Evolutionary conservation across 2,888 invertebrate genomes (phyloP), one percentile per base, ranked within the genome.

Genomic region (Acanthosoma haemorrhoidale): DNA sequence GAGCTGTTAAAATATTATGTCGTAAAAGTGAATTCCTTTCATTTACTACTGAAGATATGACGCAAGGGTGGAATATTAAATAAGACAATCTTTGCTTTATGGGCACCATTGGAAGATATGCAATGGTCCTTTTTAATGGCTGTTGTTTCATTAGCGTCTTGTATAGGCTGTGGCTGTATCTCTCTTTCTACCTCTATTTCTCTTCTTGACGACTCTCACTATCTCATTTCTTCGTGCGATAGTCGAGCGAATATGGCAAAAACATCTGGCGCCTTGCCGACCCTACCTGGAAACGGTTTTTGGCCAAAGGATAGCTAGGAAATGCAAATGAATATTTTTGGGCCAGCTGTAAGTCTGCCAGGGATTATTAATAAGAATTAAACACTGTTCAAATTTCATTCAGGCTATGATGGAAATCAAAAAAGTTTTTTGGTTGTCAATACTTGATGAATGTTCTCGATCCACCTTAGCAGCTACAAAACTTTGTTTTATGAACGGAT

Each of bases 1-100:
- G 61, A 61, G 61, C 21, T 61, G 61, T 61, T 36, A 61, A 61
- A 61, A 61, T 61, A 61, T 61, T 36, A 61, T 61, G 61, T 36
- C 61, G 36, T 61, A 61, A 61, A 61, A 59, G 36, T 21, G 18
- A 61, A 36, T 36, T 36, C 61, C 34, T 61, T 5, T n/a, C 36
- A 36, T 61, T 36, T 38, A 61, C 21, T 34, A 36, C 61, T 13
- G 43, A 43, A 21, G 21, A 43, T 43, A 51, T 51, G 51, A 51
- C 51, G 51, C 25, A 13, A n/a, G n/a, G 5, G 2, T 5, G 29
- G 51, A 51, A 51, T 51, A 51, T 51, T 51, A 51, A 51, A n/a
- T n/a, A n/a, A n/a, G n/a, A 51, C 51, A 51, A 51, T 51, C 51
- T 51, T n/a, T 25, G 25, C 25, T 51, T 51, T 51, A 51, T 51